Base-by-base conservation (phyloP, 1,140 invertebrate species). In the Apis laboriosa region DNA sequence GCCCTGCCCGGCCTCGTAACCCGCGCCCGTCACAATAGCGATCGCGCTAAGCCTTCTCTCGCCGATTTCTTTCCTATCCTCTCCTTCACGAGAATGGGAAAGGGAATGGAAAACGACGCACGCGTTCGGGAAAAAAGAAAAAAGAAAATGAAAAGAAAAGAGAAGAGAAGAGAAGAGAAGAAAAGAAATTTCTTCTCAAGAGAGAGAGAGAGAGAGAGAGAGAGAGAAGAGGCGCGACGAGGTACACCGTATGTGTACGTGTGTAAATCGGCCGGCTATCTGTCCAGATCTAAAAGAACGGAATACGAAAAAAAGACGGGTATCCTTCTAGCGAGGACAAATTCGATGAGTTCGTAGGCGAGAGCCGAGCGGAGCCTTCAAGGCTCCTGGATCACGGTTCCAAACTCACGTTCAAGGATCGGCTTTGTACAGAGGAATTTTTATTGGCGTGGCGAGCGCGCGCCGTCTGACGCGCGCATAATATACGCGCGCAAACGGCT, bases 401-500 rank as follows among this genome's bases (percentile, higher is more conserved):
- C 76, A 85, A 89, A 86, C 86, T 89, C 83, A 86, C 84, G 84
- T 88, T 88, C 86, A 87, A 89, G 88, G 88, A 89, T 88, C 83
- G 73, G 80, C 77, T 86, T 84, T 84, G 84, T 86, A 89, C 86
- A 83, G 86, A 81, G 76, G 78, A 85, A 84, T 88, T 87, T 84
- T 86, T 83, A 83, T 80, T 75, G 64, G 80, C 34, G 24, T 17
- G 77, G 24, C 78, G 71, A 24, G 67, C 58, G 58, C 58, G 67
- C 43, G 64, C 72, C 53, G 64, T 71, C 79, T 71, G 66, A 68
- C 80, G 80, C 83, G 81, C 81, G 67, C 82, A 73, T 78, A 78
- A 82, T 55, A 77, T 51, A 66, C 58, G 79, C 73, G 53, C 51
- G 67, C 53, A 24, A 43, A 53, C 58, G 66, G 53, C 58, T 53